Base-by-base conservation (phyloP, 2,113 vertebrate genomes). In the Scomber colias region DNA sequence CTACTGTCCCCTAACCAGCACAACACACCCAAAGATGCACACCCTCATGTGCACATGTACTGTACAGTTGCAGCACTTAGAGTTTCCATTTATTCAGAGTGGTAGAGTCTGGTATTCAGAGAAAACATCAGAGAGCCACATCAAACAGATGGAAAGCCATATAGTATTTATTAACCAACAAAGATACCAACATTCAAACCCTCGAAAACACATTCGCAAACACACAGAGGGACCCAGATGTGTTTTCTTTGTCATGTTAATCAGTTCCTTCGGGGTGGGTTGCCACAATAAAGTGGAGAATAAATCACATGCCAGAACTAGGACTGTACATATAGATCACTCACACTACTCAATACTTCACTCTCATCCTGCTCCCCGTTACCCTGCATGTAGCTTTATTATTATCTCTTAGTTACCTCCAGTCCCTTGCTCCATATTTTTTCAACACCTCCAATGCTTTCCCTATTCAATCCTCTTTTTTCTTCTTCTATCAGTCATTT, bases 221-320 rank as follows among this genome's bases (percentile, higher is more conserved):
- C 35, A 14, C 44, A 31, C 45, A 49, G 13, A 21, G 13, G 12
- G 48, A 82, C 13, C 8, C 35, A 69, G 72, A 77, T 76, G 70
- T 77, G 70, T 83, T 79, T 82, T 86, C 81, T 89, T 91, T 92
- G 83, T 89, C 79, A 89, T 91, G 87, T 70, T 87, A 91, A 89
- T 91, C 79, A 78, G 85, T 55, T 89, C 85, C 87, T 89, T 16
- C 11, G 83, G 87, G 86, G 65, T 68, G 81, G 77, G 77, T 57
- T 84, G 73, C 70, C 65, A 84, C 77, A 84, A 68, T 46, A 48
- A 77, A 79, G 75, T 61, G 50, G 71, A 71, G 64, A 89, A 90
- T 77, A 83, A 85, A 86, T 84, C 51, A 81, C 75, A 54, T 17
- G 75, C 19, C 82, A 88, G 70, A 82, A 80, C 73, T 66, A 51